These are phyloP conservation scores for Scopus umbretta DNA, from an alignment of 2,113 vertebrate genomes.

Conservation along the genomic window DNA sequence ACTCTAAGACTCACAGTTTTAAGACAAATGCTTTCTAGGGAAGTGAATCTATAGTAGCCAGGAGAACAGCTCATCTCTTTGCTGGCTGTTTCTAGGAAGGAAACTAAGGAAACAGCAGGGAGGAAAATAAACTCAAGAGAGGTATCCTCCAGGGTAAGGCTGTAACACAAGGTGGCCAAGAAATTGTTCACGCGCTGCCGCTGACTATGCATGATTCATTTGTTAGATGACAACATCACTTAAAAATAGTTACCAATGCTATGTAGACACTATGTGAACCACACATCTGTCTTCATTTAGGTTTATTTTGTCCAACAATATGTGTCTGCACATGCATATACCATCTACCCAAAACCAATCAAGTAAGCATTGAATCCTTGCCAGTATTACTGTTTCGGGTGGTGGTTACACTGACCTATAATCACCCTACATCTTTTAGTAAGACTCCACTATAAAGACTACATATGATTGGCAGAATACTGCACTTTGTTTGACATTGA, in stretches of 20 bases:
- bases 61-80: not conserved
- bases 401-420: not conserved
- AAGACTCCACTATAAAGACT: too few species aligned
- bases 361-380: not conserved
- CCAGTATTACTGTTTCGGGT: not conserved
- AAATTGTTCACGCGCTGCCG: not conserved
- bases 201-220: not conserved
- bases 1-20: not conserved
- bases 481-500: not conserved
- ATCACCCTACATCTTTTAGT: not conserved
- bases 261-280: not conserved
- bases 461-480: not conserved
- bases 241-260: not conserved
- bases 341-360: not conserved
- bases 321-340: not conserved
- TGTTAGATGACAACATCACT: not conserved
- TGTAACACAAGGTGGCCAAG: not conserved
- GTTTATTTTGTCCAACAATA: not conserved
- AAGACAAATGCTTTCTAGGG: not conserved
- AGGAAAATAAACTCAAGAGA: not conserved
- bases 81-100: not conserved
- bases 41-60: not conserved
- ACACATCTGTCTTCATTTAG: not conserved
- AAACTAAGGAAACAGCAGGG: not conserved
- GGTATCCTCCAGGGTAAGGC: not conserved